Percentiles rank a stretch among this genome's conserved stretches.
phyloP scores from a whole-genome alignment of 2,888 invertebrate genomes.

The Itoplectis maculator region DNA sequence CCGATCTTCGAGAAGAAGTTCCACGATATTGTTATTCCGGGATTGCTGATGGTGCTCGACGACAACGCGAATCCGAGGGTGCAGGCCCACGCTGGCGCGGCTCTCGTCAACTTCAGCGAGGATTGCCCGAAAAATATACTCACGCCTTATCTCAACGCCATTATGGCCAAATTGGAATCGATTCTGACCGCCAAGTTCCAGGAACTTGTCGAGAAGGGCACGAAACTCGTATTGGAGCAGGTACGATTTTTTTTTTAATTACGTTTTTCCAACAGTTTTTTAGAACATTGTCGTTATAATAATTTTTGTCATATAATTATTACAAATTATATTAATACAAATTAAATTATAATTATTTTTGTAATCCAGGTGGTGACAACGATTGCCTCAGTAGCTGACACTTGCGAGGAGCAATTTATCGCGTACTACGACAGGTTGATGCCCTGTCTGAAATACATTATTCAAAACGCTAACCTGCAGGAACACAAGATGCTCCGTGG shows the following conservation, averaged over 20 bases:
- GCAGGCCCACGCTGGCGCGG: constrained; percentile 94
- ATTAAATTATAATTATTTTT: constrained; percentile 18
- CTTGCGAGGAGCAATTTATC: constrained; percentile 98
- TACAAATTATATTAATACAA: too few relatives aligned
- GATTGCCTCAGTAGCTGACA: constrained; percentile 99
- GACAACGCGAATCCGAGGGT: constrained; percentile 97
- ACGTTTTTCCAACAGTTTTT: too few relatives aligned
- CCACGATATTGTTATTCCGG: constrained; percentile 97
- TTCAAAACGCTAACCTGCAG: constrained; percentile 95
- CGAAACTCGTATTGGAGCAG: constrained; percentile 98
- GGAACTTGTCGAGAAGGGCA: constrained; percentile 96
- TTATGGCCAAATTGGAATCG: constrained; percentile 95
- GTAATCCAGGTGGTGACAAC: constrained; percentile 93
- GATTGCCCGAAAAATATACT: constrained; percentile 98
- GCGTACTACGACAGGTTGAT: constrained; percentile 96
- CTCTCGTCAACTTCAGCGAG: constrained; percentile 99
- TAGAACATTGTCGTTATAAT: too few relatives aligned
- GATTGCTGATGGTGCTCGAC: constrained; percentile 94
- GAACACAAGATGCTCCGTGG: constrained; percentile 96
- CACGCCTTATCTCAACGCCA: constrained; percentile 94
- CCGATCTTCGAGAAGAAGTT: constrained; percentile 99
- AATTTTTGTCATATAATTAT: too few relatives aligned
- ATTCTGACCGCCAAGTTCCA: constrained; percentile 97
- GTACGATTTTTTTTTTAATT: constrained; percentile 69
- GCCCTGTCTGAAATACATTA: constrained; percentile 98